Base-by-base conservation (phyloP, 2,888 invertebrate genomes). In the Chironomus tentans region DNA sequence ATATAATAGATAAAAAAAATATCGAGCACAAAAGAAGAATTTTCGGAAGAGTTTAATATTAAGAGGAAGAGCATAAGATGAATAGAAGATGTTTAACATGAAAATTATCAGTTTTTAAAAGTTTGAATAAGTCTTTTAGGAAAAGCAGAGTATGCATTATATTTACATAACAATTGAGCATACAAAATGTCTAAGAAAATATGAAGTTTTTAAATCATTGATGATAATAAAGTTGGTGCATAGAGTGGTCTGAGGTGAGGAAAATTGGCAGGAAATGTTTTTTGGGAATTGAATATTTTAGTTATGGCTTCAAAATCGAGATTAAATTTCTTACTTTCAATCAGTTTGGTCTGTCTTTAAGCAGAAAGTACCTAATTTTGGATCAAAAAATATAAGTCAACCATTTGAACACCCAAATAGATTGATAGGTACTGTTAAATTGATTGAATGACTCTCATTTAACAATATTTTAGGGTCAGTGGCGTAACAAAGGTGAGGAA, bases 81-180 rank as follows among this genome's bases (percentile, higher is more conserved):
- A 22, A 72, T 18, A 62, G 62, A 62, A 18, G 72, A 72, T 72
- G 72, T 72, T 72, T 62, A 62, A 72, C 72, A 72, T 72, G 62
- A 38, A 72, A 72, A 72, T 72, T 72, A 72, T 72, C 72, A 72
- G 72, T 15, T 62, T 22, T 28, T 18, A 18, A 65, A 18, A 65
- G 38, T 38, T 38, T 12, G 68, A 21, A 68, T n/a, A 68, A 65
- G 65, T 56, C 18, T 56, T 18, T 56, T 56, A 28, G 28, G 24
- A 61, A 72, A 72, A 61, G 72, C 38, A 38, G 38, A 38, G 38
- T 38, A 38, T 72, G 72, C 72, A 72, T 62, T 28, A 28, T 61
- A 72, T 72, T 72, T 72, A 61, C 56, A 72, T 62, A 62, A 72
- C 72, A 72, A 72, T 72, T 72, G 72, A 72, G 18, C 50, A 48